phyloP scores from a whole-genome alignment of 2,797 vertebrate species.

The Pelochelys cantorii region DNA sequence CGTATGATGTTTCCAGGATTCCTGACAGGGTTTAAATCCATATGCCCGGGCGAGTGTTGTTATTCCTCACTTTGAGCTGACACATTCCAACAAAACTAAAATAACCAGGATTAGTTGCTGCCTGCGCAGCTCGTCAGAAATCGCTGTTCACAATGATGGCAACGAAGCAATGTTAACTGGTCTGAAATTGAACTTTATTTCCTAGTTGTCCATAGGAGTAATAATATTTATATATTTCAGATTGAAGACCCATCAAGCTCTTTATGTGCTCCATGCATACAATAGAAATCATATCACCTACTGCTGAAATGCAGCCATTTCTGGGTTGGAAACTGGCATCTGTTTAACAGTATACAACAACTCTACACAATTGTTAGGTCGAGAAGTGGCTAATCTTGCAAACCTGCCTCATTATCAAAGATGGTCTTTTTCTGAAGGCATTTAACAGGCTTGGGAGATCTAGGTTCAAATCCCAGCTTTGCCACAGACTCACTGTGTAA shows the following conservation, averaged over 20 bases:
- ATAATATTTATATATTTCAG: background rate
- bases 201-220: background rate
- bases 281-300: rapidly evolving
- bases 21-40: background rate
- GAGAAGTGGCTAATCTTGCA: background rate
- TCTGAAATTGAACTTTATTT: background rate
- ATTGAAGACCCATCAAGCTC: background rate
- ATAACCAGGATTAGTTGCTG: background rate
- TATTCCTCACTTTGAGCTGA: background rate
- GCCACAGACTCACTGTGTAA: background rate
- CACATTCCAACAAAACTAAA: background rate
- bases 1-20: constrained; percentile 11
- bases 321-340: background rate
- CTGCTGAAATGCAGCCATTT: background rate
- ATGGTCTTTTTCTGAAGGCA: background rate
- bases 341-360: background rate
- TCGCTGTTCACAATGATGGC: background rate
- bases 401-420: background rate
- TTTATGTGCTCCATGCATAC: rapidly evolving
- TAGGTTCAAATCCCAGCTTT: background rate
- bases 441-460: background rate
- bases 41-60: background rate
- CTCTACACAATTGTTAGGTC: background rate
- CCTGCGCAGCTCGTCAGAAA: background rate
- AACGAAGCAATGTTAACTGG: background rate